These are phyloP conservation scores for Apistogramma diplotaenia DNA, from an alignment of 2,113 vertebrate genomes.

Conservation along the genomic window DNA sequence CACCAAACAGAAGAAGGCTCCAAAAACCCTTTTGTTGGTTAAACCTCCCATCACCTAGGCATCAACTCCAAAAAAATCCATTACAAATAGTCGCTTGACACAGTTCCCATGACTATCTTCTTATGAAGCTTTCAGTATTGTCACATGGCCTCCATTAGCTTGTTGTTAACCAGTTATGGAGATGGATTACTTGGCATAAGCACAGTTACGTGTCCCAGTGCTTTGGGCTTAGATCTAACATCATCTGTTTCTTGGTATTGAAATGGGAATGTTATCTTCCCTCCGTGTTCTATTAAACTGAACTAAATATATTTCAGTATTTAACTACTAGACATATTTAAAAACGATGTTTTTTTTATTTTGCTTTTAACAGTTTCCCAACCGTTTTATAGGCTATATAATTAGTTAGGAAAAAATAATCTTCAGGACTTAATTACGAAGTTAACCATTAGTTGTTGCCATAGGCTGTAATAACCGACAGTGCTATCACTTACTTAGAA, in stretches of 20 bases:
- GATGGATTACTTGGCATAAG: rapidly evolving
- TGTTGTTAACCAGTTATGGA: background rate
- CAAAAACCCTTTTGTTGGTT: no score
- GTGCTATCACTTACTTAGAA: background rate
- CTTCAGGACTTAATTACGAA: background rate
- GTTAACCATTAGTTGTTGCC: background rate
- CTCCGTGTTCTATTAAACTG: background rate
- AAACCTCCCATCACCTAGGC: no score
- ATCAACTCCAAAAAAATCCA: no score
- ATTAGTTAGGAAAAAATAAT: background rate
- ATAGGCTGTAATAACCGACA: background rate
- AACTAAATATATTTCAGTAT: background rate
- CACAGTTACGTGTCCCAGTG: background rate
- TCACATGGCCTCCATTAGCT: background rate
- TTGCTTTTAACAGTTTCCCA: background rate
- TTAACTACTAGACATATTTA: background rate
- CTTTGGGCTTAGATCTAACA: background rate
- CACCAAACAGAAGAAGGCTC: background rate
- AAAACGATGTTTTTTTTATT: background rate
- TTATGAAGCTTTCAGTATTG: background rate
- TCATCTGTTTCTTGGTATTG: background rate
- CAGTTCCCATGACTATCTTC: background rate
- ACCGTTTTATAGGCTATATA: background rate
- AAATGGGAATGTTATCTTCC: no score
- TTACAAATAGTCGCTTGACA: background rate